Percentiles rank a stretch among this genome's conserved stretches.
Evolutionary conservation across 2,797 vertebrate genomes (phyloP).

Genomic region (Allobates femoralis): DNA sequence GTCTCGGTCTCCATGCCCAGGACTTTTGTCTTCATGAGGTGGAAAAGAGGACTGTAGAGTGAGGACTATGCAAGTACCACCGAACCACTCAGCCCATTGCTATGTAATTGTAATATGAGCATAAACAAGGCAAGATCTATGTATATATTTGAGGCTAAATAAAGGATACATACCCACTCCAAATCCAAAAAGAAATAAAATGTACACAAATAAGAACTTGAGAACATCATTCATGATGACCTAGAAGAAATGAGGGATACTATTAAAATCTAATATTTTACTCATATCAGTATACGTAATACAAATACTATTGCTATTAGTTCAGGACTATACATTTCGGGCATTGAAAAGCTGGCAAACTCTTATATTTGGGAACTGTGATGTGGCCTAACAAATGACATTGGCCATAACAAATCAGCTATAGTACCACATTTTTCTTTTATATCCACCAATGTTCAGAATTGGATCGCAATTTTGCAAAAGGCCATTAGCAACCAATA

Average conservation of each 20-base stretch:
- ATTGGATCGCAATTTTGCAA: neutral
- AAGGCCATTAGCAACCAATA: neutral
- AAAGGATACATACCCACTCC: constrained; percentile 77
- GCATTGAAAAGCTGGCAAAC: neutral
- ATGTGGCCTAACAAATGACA: too few species aligned
- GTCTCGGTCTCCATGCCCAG: neutral
- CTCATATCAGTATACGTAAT: neutral
- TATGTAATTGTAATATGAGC: too few species aligned
- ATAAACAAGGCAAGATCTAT: too few species aligned
- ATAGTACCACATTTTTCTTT: neutral
- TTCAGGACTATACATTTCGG: neutral
- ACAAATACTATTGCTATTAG: neutral
- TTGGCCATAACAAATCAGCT: neutral
- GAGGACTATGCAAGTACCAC: neutral
- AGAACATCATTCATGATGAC: constrained; percentile 82
- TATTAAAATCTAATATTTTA: neutral
- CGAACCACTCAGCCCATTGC: neutral
- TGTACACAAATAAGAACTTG: constrained; percentile 81
- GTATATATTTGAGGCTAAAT: too few species aligned
- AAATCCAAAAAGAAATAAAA: constrained; percentile 82
- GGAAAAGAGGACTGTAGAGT: neutral
- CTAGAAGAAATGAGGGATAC: constrained; percentile 66
- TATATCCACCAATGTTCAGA: neutral
- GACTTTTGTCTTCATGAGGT: neutral
- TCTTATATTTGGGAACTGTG: neutral